Percentiles rank a stretch among this genome's conserved stretches.
phyloP scores from a whole-genome alignment of 2,113 vertebrate species.

The Raja brachyura region DNA sequence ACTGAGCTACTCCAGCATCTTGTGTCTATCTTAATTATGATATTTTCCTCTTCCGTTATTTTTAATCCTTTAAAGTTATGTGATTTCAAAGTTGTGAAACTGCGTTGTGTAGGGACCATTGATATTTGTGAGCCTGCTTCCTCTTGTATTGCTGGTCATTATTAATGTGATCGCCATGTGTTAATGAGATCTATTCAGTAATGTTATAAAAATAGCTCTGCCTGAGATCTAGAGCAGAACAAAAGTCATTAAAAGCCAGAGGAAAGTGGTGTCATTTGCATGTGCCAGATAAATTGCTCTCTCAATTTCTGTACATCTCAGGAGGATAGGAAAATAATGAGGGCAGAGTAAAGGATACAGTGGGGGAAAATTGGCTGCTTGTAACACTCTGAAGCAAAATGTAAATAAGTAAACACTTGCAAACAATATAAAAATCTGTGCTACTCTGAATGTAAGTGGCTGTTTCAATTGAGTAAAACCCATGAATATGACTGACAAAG shows the following conservation, averaged over 20 bases:
- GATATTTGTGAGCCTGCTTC: neutral
- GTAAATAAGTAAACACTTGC: slow-evolving; percentile 49
- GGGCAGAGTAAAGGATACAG: slow-evolving; percentile 44
- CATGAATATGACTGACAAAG: neutral
- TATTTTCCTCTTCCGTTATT: neutral
- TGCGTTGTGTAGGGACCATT: neutral
- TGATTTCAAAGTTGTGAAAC: neutral
- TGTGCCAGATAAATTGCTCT: slow-evolving; percentile 49
- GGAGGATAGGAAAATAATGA: slow-evolving; percentile 50
- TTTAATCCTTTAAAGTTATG: neutral
- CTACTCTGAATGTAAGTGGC: neutral
- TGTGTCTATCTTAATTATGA: neutral
- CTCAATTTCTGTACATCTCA: slow-evolving; percentile 50
- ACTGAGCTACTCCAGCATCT: too few species aligned
- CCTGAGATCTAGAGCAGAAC: slow-evolving; percentile 39
- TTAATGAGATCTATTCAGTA: slow-evolving; percentile 27
- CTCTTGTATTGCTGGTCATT: neutral
- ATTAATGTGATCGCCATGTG: neutral
- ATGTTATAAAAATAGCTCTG: slow-evolving; percentile 35
- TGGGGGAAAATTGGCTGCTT: slow-evolving; percentile 46
- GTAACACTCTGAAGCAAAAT: slow-evolving; percentile 45
- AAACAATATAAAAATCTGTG: slow-evolving; percentile 17
- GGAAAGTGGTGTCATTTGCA: slow-evolving; percentile 45
- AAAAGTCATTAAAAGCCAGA: slow-evolving; percentile 42
- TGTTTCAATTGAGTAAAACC: neutral